Percentiles rank a stretch among this genome's conserved stretches.
These are phyloP conservation scores for Hyposmocoma kahamanoa DNA, from an alignment of 1,140 invertebrate species.

Conservation along the genomic window DNA sequence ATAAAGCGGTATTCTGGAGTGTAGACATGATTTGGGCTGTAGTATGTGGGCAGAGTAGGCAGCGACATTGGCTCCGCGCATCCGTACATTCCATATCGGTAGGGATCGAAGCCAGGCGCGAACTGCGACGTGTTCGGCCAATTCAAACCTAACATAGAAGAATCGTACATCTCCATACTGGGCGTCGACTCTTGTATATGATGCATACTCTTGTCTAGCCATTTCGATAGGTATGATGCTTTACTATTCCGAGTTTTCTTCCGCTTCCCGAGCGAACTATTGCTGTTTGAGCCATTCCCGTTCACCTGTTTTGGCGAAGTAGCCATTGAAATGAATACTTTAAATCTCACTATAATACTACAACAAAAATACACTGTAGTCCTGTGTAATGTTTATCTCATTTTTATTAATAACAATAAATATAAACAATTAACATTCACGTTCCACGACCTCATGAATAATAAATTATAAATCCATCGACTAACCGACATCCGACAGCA, in stretches of 20 bases:
- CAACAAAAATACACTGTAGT: too few relatives aligned
- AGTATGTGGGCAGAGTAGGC: slow-evolving; percentile 50
- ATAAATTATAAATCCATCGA: not conserved
- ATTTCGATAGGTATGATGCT: slow-evolving; percentile 56
- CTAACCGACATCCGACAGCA: too few relatives aligned
- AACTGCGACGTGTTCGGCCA: slow-evolving; percentile 48
- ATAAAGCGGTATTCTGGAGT: slow-evolving; percentile 43
- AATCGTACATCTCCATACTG: slow-evolving; percentile 48
- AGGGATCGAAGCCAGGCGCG: slow-evolving; percentile 51
- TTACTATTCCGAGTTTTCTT: slow-evolving; percentile 56
- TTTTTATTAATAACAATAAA: slow-evolving; percentile 19
- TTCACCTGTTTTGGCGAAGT: slow-evolving; percentile 59
- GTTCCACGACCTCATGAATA: not conserved
- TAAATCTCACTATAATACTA: not conserved
- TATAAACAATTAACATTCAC: slow-evolving; percentile 6
- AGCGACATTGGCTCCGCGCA: slow-evolving; percentile 50
- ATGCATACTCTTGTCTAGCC: slow-evolving; percentile 58
- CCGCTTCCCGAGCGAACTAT: slow-evolving; percentile 57
- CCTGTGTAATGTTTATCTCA: slow-evolving; percentile 29
- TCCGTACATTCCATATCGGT: slow-evolving; percentile 41
- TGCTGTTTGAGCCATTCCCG: slow-evolving; percentile 44
- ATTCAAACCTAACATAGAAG: slow-evolving; percentile 41
- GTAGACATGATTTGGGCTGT: slow-evolving; percentile 34
- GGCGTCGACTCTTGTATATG: slow-evolving; percentile 49
- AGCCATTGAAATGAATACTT: slow-evolving; percentile 35